Evolutionary conservation across 2,888 invertebrate species (phyloP).

Genomic region (Sphaeridia pumilis): DNA sequence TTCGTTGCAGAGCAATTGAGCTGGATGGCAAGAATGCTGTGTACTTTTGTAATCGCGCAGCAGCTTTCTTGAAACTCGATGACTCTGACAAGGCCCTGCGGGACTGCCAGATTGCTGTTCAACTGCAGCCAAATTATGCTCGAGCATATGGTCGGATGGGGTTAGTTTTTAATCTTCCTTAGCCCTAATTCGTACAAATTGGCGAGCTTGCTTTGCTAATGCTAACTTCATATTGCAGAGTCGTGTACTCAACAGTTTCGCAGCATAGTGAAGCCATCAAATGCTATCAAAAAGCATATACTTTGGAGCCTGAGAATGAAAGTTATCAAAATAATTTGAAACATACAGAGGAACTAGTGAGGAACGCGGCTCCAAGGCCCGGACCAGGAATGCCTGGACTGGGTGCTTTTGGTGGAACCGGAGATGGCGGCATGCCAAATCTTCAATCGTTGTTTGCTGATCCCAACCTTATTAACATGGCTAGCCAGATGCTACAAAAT

Average conservation of each 20-base stretch:
- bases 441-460: constrained; percentile 55
- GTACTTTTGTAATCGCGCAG: constrained; percentile 94
- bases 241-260: constrained; percentile 73
- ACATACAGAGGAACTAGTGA: constrained; percentile 68
- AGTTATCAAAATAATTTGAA: constrained; percentile 77
- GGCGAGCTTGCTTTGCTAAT: neutral
- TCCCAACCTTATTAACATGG: constrained; percentile 71
- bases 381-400: too few relatives aligned
- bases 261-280: constrained; percentile 70
- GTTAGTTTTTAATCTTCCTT: constrained; percentile 38
- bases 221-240: constrained; percentile 38
- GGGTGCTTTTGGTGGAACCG: constrained; percentile 38
- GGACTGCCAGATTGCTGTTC: constrained; percentile 81
- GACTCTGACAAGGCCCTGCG: constrained; percentile 71
- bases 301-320: constrained; percentile 83
- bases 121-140: constrained; percentile 79
- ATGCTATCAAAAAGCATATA: constrained; percentile 75
- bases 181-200: neutral
- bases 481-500: constrained; percentile 70
- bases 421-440: constrained; percentile 21
- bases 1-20: constrained; percentile 65
- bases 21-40: constrained; percentile 81
- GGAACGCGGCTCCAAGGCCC: too few relatives aligned
- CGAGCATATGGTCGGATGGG: constrained; percentile 92
- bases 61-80: constrained; percentile 80